Base-by-base conservation (phyloP, 1,140 invertebrate species). In the Apis mellifera region DNA sequence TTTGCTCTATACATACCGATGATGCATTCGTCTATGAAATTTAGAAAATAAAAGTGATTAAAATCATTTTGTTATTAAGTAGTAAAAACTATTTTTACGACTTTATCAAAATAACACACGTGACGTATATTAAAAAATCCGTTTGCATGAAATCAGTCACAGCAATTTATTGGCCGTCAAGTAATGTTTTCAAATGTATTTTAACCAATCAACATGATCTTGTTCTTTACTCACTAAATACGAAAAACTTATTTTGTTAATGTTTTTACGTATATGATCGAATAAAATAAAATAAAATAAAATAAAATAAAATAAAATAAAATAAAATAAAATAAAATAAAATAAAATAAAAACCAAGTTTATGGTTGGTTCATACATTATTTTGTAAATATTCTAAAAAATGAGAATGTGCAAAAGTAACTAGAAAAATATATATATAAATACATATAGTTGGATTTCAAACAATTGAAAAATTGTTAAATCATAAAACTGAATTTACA, bases 341-440 rank as follows among this genome's bases (percentile, higher is more conserved):
- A 42, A 42, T 7, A 42, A 42, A 42, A 42, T 42, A 42, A 42
- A 42, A 42, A 42, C 32, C 26, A 32, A 11, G 8, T 15, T 78
- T n/a, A 52, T 62, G 50, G 17, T n/a, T 48, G 11, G 23, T 52
- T 77, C 62, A 15, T 68, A 77, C 68, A 69, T 48, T 23, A 15
- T 57, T 21, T 42, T 26, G 74, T 55, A 77, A 77, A 69, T 69
- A 78, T 57, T 59, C 62, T 55, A 26, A 17, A 52, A 32, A 62
- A 74, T 21, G n/a, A 54, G 50, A 68, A 42, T 19, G 12, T 8
- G 50, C 23, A 64, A 74, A 42, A 32, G 23, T 66, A 54, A 19
- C 21, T 26, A 3, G n/a, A 21, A 57, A 69, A 78, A 32, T n/a
- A 57, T 57, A 9, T 77, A 32, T 52, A 42, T 54, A 48, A 48